These are phyloP conservation scores for Esox niger DNA, from an alignment of 2,113 vertebrate genomes.

Conservation along the genomic window DNA sequence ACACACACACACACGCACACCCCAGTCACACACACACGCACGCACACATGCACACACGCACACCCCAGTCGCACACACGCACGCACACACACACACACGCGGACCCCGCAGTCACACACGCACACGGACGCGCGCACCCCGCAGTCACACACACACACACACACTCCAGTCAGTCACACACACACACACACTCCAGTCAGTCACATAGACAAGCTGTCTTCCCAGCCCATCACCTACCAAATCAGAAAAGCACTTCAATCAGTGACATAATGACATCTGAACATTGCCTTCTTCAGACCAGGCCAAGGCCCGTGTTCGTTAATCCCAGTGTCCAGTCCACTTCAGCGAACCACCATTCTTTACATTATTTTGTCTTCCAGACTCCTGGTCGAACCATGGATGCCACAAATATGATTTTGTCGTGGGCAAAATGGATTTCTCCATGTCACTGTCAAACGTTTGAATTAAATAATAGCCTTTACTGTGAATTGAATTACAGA, in stretches of 20 bases:
- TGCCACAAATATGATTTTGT: slow-evolving; percentile 39
- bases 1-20: too few relatives aligned
- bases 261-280: slow-evolving; percentile 45
- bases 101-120: too few relatives aligned
- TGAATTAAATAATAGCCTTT: slow-evolving; percentile 30
- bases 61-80: too few relatives aligned
- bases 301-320: slow-evolving; percentile 15
- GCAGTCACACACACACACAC: too few relatives aligned
- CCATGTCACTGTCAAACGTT: slow-evolving; percentile 26
- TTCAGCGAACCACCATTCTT: slow-evolving; percentile 23
- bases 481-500: too few relatives aligned
- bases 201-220: slow-evolving; percentile 64
- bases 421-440: too few relatives aligned
- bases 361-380: slow-evolving; percentile 20
- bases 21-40: too few relatives aligned
- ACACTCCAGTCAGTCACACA: too few relatives aligned
- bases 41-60: too few relatives aligned
- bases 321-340: slow-evolving; percentile 12
- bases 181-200: too few relatives aligned
- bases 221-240: slow-evolving; percentile 48
- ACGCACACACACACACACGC: too few relatives aligned
- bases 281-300: slow-evolving; percentile 49
- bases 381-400: slow-evolving; percentile 13
- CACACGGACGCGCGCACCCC: too few relatives aligned
- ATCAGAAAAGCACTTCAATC: slow-evolving; percentile 54